Conservation (phyloP, 2,888 invertebrate species). For the Cephus runcator region DNA sequence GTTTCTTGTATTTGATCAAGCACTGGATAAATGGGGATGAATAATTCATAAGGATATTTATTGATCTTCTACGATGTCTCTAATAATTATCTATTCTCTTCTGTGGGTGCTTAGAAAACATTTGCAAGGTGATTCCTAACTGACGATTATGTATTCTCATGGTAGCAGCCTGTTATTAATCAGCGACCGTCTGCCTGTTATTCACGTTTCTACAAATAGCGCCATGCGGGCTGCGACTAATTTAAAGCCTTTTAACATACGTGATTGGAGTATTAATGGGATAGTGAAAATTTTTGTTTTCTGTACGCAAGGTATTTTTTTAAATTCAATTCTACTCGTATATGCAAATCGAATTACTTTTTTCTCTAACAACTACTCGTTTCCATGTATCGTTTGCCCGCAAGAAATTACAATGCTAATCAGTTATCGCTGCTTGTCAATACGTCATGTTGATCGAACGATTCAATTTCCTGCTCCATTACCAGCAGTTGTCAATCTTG, state of each 20-base stretch:
- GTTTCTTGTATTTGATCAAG: not conserved
- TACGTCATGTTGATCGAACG: not conserved
- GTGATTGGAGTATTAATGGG: not conserved
- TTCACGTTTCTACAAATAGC: not conserved
- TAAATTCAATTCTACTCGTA: not conserved
- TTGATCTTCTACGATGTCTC: not conserved
- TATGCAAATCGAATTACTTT: not conserved
- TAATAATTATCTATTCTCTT: not conserved
- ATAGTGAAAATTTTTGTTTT: not conserved
- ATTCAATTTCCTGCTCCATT: not conserved
- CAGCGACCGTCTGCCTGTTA: slow-evolving; percentile 10
- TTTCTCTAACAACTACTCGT: not conserved
- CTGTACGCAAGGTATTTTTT: not conserved
- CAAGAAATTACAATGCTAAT: not conserved
- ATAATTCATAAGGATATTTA: not conserved
- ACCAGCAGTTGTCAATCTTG: not conserved
- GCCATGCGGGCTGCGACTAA: not conserved
- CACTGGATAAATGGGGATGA: not conserved
- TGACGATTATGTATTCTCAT: slow-evolving; percentile 8
- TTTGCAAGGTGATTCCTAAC: not conserved
- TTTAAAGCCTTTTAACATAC: not conserved
- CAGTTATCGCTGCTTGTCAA: not conserved
- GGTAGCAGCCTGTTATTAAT: slow-evolving; percentile 11
- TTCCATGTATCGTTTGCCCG: not conserved
- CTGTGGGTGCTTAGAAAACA: not conserved